Base-by-base conservation (phyloP, 2,888 invertebrate genomes). In the Cheilosia variabilis region DNA sequence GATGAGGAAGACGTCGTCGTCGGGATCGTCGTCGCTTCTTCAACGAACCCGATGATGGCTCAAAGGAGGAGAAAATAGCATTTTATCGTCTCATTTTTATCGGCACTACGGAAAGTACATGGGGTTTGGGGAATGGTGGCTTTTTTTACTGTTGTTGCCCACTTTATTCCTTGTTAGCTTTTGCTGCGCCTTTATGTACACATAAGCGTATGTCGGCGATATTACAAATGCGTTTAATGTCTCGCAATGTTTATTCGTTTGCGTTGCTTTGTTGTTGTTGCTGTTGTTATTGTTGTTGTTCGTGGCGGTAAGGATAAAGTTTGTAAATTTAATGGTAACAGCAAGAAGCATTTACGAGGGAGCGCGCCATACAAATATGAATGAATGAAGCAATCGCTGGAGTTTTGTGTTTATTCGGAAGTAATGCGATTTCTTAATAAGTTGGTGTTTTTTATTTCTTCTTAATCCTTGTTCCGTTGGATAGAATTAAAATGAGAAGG, bases 1-100 rank as follows among this genome's bases (percentile, higher is more conserved):
- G 57, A 66, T 73, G 79, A 79, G 55, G 55, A 55, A 69, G 62
- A 55, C 53, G 19, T 78, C 41, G 27, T 65, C 50, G 22, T 5
- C 31, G 31, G 0, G 5, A 5, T 27, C 5, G 27, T 27, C 22
- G 6, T 22, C 43, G 15, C 43, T 43, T 43, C 27, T 57, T 47
- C 62, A 69, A 62, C 47, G 52, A 81, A 57, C 55, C 45, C 55
- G 60, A 62, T 69, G 63, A 65, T 62, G 73, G 68, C 52, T 71
- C 53, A 65, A 71, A 76, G 58, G 41, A 75, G 58, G 45, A 81
- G 76, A 81, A 81, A 81, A 81, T 81, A 63, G 17, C 52, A 76
- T 81, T 69, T 69, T 76, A 53, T 71, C 58, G 60, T 63, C 53
- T 62, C 10, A 27, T 5, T 63, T 60, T 62, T n/a, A 27, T 5